Base-by-base conservation (phyloP, 2,888 invertebrate genomes). In the Philopedon plagiatum region DNA sequence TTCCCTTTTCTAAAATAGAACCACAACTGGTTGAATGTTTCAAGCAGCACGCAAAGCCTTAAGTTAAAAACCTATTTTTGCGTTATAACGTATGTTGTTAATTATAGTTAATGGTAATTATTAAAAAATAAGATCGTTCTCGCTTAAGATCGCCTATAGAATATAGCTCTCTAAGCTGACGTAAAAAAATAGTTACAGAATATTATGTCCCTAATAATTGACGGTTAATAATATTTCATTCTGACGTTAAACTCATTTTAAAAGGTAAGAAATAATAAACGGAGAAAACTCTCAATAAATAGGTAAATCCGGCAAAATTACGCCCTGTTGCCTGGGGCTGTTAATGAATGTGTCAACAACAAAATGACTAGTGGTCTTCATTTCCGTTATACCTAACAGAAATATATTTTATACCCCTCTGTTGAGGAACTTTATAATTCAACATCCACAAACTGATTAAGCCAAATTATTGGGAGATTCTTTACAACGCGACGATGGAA, bases 311-410 rank as follows among this genome's bases (percentile, higher is more conserved):
- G 77, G 76, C 75, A 73, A 62, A 71, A 77, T 76, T 64, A 61
- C 64, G 41, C 23, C 60, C 65, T 68, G 68, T 73, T 70, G 26
- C n/a, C 65, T 60, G 65, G 73, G 75, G 71, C 61, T 78, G 73
- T 76, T 82, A 81, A 82, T 81, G 81, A 82, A 80, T 76, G 75
- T 81, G 81, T 81, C 82, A 80, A 76, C 77, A 78, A 56, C 80
- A 80, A 80, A 80, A 80, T 81, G 80, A 80, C 79, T 81, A 78
- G 80, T 81, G 79, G 81, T 77, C 80, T 81, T 80, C 79, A 81
- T 81, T 80, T 81, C 81, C 81, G 79, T 37, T 62, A 46, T 60
- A 60, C 34, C 18, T 46, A 62, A 49, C 46, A 62, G 57, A 64
- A 60, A 39, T 13, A 64, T 26, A 39, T 64, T 37, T 41, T 62